phyloP scores from a whole-genome alignment of 1,140 invertebrate genomes.

The Aphelinus certus region DNA sequence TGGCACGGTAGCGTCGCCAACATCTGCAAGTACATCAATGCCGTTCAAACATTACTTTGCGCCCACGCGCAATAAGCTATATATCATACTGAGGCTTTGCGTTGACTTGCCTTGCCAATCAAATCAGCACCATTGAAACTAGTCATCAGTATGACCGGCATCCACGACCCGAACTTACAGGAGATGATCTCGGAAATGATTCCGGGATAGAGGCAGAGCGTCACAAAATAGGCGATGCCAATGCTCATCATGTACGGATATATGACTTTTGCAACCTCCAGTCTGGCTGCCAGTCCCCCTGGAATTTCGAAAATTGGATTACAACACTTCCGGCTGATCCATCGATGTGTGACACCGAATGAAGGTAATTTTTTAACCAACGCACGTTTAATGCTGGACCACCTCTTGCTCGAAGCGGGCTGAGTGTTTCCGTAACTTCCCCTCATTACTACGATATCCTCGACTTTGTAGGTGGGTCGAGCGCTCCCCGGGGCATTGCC shows the following conservation, averaged over 20 bases:
- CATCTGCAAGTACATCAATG: conserved; percentile 66
- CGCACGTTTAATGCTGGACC: conserved; percentile 75
- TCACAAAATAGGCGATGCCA: conserved; percentile 86
- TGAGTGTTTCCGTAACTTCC: conserved; percentile 65
- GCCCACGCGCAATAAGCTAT: no score
- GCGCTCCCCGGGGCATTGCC: conserved; percentile 67
- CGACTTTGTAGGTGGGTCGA: conserved; percentile 79
- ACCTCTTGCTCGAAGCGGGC: conserved; percentile 62
- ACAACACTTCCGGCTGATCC: no score
- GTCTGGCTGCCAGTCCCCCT: conserved; percentile 76
- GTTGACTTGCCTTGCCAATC: conserved; percentile 76
- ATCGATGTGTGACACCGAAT: no score
- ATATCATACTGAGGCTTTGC: no score
- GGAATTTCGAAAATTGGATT: conserved; percentile 29
- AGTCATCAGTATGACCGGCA: conserved; percentile 91
- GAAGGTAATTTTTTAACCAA: conserved; percentile 6
- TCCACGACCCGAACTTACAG: conserved; percentile 84
- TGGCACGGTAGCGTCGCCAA: conserved; percentile 82
- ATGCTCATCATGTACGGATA: conserved; percentile 92
- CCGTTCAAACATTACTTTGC: background rate
- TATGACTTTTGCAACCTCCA: conserved; percentile 81
- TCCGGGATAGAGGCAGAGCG: conserved; percentile 87
- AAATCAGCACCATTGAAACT: conserved; percentile 88
- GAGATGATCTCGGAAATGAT: conserved; percentile 88
- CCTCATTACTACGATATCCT: conserved; percentile 78